Percentiles rank a stretch among this genome's conserved stretches.
Evolutionary conservation across 2,888 invertebrate genomes (phyloP).

Genomic region (Polyommatus iphigenia): DNA sequence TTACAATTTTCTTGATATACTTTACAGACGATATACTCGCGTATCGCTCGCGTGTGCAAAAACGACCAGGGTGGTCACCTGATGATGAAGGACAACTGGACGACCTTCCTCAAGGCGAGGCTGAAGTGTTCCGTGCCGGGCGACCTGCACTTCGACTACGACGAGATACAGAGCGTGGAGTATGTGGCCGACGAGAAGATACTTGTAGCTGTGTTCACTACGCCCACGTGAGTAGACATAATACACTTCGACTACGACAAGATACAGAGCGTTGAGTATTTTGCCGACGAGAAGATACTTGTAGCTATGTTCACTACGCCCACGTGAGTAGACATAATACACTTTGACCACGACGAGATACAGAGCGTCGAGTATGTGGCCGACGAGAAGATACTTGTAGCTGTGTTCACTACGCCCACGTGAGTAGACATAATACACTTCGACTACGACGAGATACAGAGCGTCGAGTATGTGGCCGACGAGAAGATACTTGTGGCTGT

Average conservation of each 20-base stretch:
- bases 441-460: slow-evolving; percentile 47
- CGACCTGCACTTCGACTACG: slow-evolving; percentile 92
- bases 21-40: slow-evolving; percentile 89
- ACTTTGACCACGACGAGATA: neutral
- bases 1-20: neutral
- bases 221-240: slow-evolving; percentile 81
- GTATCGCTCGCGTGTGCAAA: slow-evolving; percentile 95
- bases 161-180: slow-evolving; percentile 92
- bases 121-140: slow-evolving; percentile 91
- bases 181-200: slow-evolving; percentile 88
- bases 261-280: slow-evolving; percentile 83
- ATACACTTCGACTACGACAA: slow-evolving; percentile 28
- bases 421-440: slow-evolving; percentile 50
- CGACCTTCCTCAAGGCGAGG: slow-evolving; percentile 93
- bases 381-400: slow-evolving; percentile 88
- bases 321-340: slow-evolving; percentile 66
- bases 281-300: slow-evolving; percentile 87
- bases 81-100: slow-evolving; percentile 92
- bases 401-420: slow-evolving; percentile 69
- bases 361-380: slow-evolving; percentile 86
- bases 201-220: slow-evolving; percentile 92
- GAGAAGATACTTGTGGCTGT: slow-evolving; percentile 83
- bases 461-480: slow-evolving; percentile 87
- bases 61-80: slow-evolving; percentile 90
- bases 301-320: slow-evolving; percentile 93